Evolutionary conservation across 2,797 vertebrate genomes (phyloP).

Genomic region (Gadopsis bispinosus): DNA sequence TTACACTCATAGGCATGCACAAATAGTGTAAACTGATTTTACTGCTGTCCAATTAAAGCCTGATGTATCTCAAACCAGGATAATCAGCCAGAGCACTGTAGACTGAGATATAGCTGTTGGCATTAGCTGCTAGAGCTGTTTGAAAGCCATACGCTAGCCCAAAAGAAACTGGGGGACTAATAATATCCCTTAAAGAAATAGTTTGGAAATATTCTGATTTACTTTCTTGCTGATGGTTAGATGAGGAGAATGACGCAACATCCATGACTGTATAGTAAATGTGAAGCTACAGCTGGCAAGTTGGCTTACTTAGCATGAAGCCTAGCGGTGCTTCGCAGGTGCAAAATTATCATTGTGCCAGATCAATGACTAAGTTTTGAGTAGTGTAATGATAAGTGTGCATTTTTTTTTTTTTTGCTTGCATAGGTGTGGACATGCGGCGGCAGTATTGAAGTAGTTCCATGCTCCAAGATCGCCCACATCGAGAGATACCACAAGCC

Average conservation of each 20-base stretch:
- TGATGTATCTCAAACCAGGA: background rate
- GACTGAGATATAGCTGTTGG: background rate
- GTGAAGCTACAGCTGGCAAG: no score
- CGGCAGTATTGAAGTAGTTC: slow-evolving; percentile 93
- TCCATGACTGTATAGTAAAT: no score
- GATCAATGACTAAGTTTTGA: background rate
- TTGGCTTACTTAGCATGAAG: no score
- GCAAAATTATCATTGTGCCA: background rate
- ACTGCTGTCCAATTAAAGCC: background rate
- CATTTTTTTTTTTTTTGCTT: background rate
- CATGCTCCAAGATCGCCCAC: slow-evolving; percentile 93
- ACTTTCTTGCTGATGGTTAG: no score
- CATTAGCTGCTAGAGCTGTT: background rate
- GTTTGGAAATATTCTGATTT: no score
- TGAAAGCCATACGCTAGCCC: background rate
- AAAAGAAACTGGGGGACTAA: background rate
- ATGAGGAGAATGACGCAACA: no score
- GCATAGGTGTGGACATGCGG: slow-evolving; percentile 94
- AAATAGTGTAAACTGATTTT: no score
- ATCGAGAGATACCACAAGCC: slow-evolving; percentile 94
- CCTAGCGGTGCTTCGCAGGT: background rate
- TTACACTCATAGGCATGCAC: no score
- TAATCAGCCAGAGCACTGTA: background rate
- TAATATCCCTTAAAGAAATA: no score
- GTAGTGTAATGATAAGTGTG: no score